Base-by-base conservation (phyloP, 2,888 invertebrate genomes). In the Pristionchus entomophagus region DNA sequence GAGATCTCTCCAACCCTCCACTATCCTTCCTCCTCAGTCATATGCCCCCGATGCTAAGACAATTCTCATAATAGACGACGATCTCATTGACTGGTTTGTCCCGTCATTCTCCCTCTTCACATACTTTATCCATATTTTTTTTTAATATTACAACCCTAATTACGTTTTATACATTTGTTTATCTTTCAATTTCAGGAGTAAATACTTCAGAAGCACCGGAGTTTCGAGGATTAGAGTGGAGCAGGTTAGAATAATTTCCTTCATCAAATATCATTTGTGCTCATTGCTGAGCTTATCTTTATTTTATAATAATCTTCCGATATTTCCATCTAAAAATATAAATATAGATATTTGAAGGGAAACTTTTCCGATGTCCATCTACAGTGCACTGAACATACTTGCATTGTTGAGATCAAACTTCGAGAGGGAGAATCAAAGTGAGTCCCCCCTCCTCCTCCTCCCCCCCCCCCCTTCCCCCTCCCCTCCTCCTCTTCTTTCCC, bases 331-430 rank as follows among this genome's bases (percentile, higher is more conserved):
- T 32, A 22, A 26, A 22, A 59, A 19, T 38, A 38, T 14, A 10
- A 32, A 53, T 2, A 14, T 22, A 45, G 10, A 14, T 26, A 32
- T 4, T 80, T 80, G 35, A 2, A 87, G 88, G 90, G 88, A n/a
- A 90, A 91, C 38, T 89, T 89, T 77, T 83, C 86, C 29, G 89
- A 91, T 85, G 32, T 91, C 2, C 90, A 91, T 59, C 86, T 91
- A 14, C 87, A 89, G 87, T 89, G 88, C 59, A 91, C 90, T 22
- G 91, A 91, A 78, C 89, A 91, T 59, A 80, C 85, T 29, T 88
- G 88, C 53, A 85, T 86, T 1, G 88, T 91, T 14, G 90, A 91
- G 65, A 62, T 90, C 22, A 87, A 82, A 29, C 88, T 89, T 78
- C 65, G 85, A 0, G 89, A 89, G 59, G 87, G 87, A 49, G 89